A percentile compares a stretch with the other conserved stretches of the same genome.
Evolutionary conservation across 1,140 invertebrate species (phyloP).

Genomic region (Tetragnatha versicolor): DNA sequence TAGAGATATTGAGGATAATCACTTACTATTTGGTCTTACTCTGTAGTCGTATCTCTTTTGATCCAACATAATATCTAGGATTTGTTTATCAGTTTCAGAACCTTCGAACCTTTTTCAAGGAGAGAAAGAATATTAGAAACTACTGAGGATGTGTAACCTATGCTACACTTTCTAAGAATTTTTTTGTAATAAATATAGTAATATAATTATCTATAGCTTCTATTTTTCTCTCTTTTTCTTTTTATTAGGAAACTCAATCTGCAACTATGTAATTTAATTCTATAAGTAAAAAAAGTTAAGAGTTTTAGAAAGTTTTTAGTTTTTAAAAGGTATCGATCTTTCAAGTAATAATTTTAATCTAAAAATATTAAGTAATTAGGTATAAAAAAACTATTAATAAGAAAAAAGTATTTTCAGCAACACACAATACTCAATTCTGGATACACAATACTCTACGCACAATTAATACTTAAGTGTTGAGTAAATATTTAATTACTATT

Average conservation of each 20-base stretch:
- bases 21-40: slow-evolving; percentile 57
- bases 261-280: background rate
- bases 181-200: background rate
- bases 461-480: too few relatives aligned
- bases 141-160: background rate
- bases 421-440: too few relatives aligned
- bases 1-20: background rate
- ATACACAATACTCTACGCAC: too few relatives aligned
- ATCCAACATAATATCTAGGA: slow-evolving; percentile 56
- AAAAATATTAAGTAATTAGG: too few relatives aligned
- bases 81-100: slow-evolving; percentile 58
- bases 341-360: too few relatives aligned
- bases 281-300: background rate
- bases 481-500: too few relatives aligned
- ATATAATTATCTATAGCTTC: too few relatives aligned
- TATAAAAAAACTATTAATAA: too few relatives aligned
- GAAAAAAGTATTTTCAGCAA: too few relatives aligned
- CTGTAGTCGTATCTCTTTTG: slow-evolving; percentile 54
- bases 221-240: background rate
- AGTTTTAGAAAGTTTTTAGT: background rate
- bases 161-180: background rate
- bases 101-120: too few relatives aligned
- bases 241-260: background rate
- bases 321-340: background rate
- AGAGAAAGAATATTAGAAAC: background rate